These are phyloP conservation scores for Ibidorhyncha struthersii DNA, from an alignment of 2,113 vertebrate genomes.

Conservation along the genomic window DNA sequence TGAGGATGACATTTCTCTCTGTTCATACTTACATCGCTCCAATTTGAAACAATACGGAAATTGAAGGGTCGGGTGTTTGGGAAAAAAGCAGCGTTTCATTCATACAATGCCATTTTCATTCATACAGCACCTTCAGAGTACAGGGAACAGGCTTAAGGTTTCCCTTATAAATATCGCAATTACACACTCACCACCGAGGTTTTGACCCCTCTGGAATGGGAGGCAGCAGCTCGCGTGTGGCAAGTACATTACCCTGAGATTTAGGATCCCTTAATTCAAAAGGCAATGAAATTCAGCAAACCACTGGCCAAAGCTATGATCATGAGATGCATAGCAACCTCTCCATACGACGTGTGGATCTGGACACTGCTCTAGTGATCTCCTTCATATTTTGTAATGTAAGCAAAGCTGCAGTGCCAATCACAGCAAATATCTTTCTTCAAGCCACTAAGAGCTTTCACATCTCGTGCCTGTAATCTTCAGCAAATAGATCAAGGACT, in stretches of 20 bases:
- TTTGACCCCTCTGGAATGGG: neutral
- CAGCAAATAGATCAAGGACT: conserved; percentile 53
- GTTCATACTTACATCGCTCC: neutral
- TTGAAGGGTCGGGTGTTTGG: neutral
- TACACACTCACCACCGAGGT: neutral
- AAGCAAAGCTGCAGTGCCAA: neutral
- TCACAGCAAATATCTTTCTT: conserved; percentile 18
- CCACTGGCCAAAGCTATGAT: neutral
- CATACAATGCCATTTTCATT: neutral
- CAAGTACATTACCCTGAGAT: neutral
- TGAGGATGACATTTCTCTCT: neutral
- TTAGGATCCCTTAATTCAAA: neutral
- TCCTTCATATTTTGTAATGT: neutral
- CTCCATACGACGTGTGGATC: neutral
- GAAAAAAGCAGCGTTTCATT: neutral
- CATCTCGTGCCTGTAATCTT: conserved; percentile 35
- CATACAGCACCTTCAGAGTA: neutral
- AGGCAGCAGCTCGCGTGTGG: neutral
- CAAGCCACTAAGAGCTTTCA: conserved; percentile 39
- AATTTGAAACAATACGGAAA: neutral
- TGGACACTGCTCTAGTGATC: neutral
- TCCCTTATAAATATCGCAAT: neutral
- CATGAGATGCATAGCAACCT: neutral
- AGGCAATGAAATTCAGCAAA: neutral
- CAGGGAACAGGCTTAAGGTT: neutral